Base-by-base conservation (phyloP, 1,140 invertebrate species). In the Platyscapa corneri region DNA sequence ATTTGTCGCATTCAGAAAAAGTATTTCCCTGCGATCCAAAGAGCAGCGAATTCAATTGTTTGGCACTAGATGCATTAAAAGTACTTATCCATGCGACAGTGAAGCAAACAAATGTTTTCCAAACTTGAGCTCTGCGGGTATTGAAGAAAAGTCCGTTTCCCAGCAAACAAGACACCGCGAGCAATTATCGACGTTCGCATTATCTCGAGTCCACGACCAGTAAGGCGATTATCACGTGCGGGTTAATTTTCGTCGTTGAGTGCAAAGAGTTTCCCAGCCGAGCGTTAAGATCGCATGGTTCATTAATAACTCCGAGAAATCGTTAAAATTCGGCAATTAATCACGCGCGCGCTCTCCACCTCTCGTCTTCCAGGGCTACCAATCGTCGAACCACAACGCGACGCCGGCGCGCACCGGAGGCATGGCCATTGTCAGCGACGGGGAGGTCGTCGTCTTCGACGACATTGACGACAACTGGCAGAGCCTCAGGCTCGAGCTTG, bases 361-460 rank as follows among this genome's bases (percentile, higher is more conserved):
- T 23, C 23, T 32, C 20, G 30, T 78, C 49, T 65, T 27, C 42
- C 20, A 85, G 84, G 79, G 79, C 42, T 85, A 85, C 32, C 78
- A 72, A 53, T 74, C 83, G 32, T 85, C 72, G 53, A 86, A 86
- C n/a, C 80, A 86, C 32, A 86, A 82, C 80, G 20, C 74, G 70
- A 82, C 64, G 37, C 18, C 67, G 37, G 65, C 7, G 0, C 79
- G 49, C 3, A 18, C 32, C n/a, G n/a, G 14, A 23, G 92, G 92
- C 79, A 93, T 93, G 93, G 90, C 93, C 6, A 94, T 95, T 6
- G 94, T 95, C n/a, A 95, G 94, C 86, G 95, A 95, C 76, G 95
- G 95, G 30, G 96, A 96, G 90, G 96, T 97, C 18, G 96, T 97
- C 65, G 96, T 97, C 37, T 97, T 97, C 91, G 96, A 97, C 90